phyloP scores from a whole-genome alignment of 2,113 vertebrate genomes.

The Epinephelus moara region DNA sequence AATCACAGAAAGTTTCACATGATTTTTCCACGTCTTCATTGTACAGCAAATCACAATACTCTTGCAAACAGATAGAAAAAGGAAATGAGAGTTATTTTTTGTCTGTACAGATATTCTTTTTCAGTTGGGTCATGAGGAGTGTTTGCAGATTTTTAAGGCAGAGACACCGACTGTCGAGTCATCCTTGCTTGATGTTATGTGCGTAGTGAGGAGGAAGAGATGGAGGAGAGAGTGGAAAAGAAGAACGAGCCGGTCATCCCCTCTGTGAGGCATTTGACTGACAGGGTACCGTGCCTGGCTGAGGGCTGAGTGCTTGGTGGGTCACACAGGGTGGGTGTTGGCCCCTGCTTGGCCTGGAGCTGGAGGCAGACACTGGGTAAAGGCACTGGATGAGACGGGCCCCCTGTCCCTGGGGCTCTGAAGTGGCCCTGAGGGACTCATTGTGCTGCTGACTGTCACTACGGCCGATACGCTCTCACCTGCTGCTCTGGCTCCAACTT shows the following conservation, averaged over 20 bases:
- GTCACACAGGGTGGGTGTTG: slow-evolving; percentile 76
- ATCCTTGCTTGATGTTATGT: slow-evolving; percentile 51
- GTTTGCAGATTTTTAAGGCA: slow-evolving; percentile 83
- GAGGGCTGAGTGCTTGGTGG: slow-evolving; percentile 71
- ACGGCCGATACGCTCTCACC: slow-evolving; percentile 85
- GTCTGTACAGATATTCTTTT: slow-evolving; percentile 69
- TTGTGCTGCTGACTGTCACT: slow-evolving; percentile 81
- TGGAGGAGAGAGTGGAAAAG: not conserved
- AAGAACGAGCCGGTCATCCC: slow-evolving; percentile 29
- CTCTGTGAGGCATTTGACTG: slow-evolving; percentile 27
- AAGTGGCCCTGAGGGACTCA: slow-evolving; percentile 65
- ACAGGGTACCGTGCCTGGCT: slow-evolving; percentile 67
- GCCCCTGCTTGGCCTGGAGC: slow-evolving; percentile 79
- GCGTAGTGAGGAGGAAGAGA: slow-evolving; percentile 40
- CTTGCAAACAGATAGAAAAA: slow-evolving; percentile 83
- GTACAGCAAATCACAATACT: slow-evolving; percentile 80
- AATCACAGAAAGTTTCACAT: slow-evolving; percentile 72
- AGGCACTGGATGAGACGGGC: slow-evolving; percentile 95
- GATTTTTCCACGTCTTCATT: slow-evolving; percentile 69
- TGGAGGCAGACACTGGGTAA: slow-evolving; percentile 90
- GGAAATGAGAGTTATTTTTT: slow-evolving; percentile 52
- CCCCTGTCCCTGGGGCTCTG: slow-evolving; percentile 82
- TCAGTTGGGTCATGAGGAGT: slow-evolving; percentile 56
- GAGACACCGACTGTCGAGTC: slow-evolving; percentile 70
- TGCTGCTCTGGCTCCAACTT: slow-evolving; percentile 85